Percentiles rank a stretch among this genome's conserved stretches.
Evolutionary conservation across 2,113 vertebrate genomes (phyloP).

Genomic region (Labrus mixtus): DNA sequence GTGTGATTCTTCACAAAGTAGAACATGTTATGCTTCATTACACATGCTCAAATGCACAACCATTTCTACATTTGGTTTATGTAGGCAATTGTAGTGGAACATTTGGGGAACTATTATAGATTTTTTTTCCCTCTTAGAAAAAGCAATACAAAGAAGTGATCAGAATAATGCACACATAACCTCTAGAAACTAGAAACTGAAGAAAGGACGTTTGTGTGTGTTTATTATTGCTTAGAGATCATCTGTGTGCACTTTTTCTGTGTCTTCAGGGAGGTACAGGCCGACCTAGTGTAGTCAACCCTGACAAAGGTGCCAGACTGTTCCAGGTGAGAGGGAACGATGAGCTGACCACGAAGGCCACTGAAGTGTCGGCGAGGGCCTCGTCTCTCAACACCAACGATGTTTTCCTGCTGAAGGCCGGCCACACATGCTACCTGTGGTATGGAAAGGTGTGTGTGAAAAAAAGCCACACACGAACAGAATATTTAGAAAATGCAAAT

Average conservation of each 20-base stretch:
- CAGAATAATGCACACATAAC: no score
- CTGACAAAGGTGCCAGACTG: conserved; percentile 76
- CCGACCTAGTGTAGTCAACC: conserved; percentile 69
- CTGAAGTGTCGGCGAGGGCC: conserved; percentile 86
- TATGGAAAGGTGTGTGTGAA: conserved; percentile 88
- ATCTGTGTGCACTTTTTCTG: not conserved
- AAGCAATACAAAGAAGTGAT: no score
- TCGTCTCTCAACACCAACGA: conserved; percentile 91
- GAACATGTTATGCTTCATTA: not conserved
- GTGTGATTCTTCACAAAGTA: conserved; percentile 62
- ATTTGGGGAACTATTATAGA: no score
- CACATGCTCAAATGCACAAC: not conserved
- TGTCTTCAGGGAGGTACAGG: conserved; percentile 86
- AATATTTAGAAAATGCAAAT: not conserved
- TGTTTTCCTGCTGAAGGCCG: conserved; percentile 87
- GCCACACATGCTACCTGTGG: conserved; percentile 87
- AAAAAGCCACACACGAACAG: not conserved
- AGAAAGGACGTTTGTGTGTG: not conserved
- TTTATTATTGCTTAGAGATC: not conserved
- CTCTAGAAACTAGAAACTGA: no score
- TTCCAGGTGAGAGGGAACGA: conserved; percentile 90
- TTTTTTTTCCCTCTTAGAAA: no score
- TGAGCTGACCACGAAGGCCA: conserved; percentile 90
- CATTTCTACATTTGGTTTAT: not conserved
- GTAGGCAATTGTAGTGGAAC: no score